These are phyloP conservation scores for Elephantulus edwardii DNA, from an alignment of 2,113 vertebrate species.

Conservation along the genomic window DNA sequence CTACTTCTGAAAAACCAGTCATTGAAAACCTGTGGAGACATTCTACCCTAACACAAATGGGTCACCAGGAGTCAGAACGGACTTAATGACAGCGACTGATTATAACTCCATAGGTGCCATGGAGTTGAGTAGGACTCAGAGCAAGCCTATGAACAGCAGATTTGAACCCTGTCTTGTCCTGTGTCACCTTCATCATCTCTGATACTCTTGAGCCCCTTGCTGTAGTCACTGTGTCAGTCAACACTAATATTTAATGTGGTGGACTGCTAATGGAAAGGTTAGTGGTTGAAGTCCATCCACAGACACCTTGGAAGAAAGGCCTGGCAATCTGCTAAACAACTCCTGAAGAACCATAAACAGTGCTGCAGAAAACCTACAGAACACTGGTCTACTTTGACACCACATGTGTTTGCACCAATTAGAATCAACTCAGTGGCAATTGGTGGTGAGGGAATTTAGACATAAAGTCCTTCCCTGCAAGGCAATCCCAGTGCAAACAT, in stretches of 20 bases:
- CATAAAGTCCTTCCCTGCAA: neutral
- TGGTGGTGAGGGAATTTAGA: neutral
- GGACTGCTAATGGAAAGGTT: neutral
- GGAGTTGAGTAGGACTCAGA: too few species aligned
- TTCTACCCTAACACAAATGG: neutral
- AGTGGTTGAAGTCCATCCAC: neutral
- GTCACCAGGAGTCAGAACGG: too few species aligned
- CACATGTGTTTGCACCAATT: neutral
- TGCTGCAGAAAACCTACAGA: neutral
- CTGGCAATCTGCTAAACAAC: too few species aligned
- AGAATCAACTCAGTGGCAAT: neutral
- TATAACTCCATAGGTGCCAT: neutral
- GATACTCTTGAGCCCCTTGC: too few species aligned
- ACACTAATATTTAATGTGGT: neutral
- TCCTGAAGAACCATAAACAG: too few species aligned
- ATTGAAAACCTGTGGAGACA: neutral
- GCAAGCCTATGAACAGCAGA: too few species aligned
- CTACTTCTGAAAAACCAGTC: neutral
- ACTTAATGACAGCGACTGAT: neutral
- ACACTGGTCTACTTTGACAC: neutral
- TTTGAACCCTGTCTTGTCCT: too few species aligned
- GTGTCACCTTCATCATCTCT: too few species aligned
- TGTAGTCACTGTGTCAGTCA: too few species aligned
- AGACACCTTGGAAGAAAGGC: neutral
- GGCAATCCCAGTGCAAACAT: neutral